phyloP scores from a whole-genome alignment of 1,140 invertebrate species.

The Atta texana region DNA sequence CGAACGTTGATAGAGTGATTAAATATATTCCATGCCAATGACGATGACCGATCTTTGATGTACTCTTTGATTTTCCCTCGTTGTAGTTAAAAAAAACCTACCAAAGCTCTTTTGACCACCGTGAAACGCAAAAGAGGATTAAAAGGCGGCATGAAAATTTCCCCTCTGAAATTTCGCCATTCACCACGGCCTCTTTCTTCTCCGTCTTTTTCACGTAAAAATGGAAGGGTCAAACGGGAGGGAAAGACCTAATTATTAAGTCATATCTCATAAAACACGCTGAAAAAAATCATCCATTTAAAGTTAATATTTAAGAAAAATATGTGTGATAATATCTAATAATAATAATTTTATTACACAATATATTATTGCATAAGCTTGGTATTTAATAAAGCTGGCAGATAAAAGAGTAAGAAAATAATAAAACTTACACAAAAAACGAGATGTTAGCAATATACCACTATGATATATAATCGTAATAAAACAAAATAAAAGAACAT shows the following conservation, averaged over 20 bases:
- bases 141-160: slow-evolving; percentile 59
- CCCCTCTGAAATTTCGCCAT: slow-evolving; percentile 47
- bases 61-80: slow-evolving; percentile 47
- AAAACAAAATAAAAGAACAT: not conserved
- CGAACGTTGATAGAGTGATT: slow-evolving; percentile 67
- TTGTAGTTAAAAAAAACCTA: slow-evolving; percentile 61
- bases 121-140: slow-evolving; percentile 73
- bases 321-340: not conserved
- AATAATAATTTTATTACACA: not conserved
- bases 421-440: not conserved
- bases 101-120: slow-evolving; percentile 61
- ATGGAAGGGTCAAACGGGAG: slow-evolving; percentile 4
- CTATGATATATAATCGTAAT: not conserved
- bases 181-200: slow-evolving; percentile 52
- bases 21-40: slow-evolving; percentile 57
- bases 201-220: slow-evolving; percentile 65
- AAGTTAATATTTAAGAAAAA: not conserved
- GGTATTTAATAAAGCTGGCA: not conserved
- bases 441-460: not conserved
- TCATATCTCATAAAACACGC: not conserved
- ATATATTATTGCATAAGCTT: not conserved
- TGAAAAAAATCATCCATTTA: slow-evolving; percentile 12
- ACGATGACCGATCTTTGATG: slow-evolving; percentile 56
- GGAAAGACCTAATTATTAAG: not conserved
- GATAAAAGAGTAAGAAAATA: not conserved